Percentiles rank a stretch among this genome's conserved stretches.
Conservation (phyloP, 2,888 invertebrate genomes). For the Danaus chrysippus region DNA sequence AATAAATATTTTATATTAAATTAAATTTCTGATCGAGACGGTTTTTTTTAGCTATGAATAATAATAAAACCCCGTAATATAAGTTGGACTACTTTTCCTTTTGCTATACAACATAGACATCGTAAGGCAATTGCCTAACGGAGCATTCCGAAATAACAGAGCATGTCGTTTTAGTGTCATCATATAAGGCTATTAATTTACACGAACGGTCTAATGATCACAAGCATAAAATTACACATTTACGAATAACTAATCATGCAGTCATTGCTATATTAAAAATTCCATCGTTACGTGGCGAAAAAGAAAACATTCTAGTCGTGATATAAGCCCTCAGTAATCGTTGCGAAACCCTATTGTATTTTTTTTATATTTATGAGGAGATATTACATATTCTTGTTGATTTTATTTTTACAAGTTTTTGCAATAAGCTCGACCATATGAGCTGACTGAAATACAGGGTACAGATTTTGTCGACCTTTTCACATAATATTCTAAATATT, state of each 20-base stretch:
- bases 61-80: constrained; percentile 1
- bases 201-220: constrained; percentile 27
- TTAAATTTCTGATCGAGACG: neutral
- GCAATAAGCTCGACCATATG: too few relatives aligned
- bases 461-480: too few relatives aligned
- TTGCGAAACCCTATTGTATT: too few relatives aligned
- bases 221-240: constrained; percentile 11
- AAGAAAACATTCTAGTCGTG: too few relatives aligned
- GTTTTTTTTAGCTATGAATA: neutral
- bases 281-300: too few relatives aligned
- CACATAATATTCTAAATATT: too few relatives aligned
- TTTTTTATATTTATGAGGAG: too few relatives aligned
- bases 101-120: constrained; percentile 31
- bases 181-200: constrained; percentile 39
- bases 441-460: too few relatives aligned
- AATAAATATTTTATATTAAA: neutral
- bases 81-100: constrained; percentile 18
- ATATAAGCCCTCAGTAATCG: too few relatives aligned
- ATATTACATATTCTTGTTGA: too few relatives aligned
- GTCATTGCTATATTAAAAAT: too few relatives aligned
- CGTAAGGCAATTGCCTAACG: constrained; percentile 33
- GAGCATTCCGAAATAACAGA: constrained; percentile 40
- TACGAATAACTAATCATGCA: neutral
- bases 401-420: too few relatives aligned
- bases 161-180: constrained; percentile 45